Evolutionary conservation across 1,140 invertebrate species (phyloP), one percentile per base, ranked within the genome.

Genomic region (Nixonia krombeini): DNA sequence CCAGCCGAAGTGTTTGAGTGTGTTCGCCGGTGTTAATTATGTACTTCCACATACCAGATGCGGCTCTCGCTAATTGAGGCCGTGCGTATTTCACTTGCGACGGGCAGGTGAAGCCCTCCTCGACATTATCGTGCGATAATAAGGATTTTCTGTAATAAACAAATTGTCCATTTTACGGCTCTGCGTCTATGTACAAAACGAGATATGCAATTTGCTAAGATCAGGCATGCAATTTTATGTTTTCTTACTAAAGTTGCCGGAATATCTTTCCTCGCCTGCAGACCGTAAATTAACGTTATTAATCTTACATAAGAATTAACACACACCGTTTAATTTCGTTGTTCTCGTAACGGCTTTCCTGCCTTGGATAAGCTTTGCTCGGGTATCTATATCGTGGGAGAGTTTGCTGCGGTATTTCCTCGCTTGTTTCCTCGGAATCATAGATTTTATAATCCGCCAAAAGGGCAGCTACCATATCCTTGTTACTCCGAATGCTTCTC

Each of bases 1-100:
- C 94, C 59, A 96, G 82, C 9, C 94, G 80, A 12, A 96, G 75
- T 0, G 93, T 95, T 79, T 96, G 94, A 0, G 93, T 94, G 72
- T 95, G 93, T 50, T 94, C 91, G 0, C 90, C 92, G 0, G 93
- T 93, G 65, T 96, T 96, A 31, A 96, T 93, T 57, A 95, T 93
- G 68, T 91, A 94, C 71, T 95, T 95, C 94, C 94, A 95, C 57
- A 91, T 87, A 0, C 93, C 93, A 10, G 90, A 91, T 16, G 91
- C 93, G 1, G 92, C 92, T 59, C 91, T 87, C 0, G 93, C 94
- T 62, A 93, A 87, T 79, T 94, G 93, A 0, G 93, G 93, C 26
- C 91, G 85, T 0, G 92, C 93, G 73, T 94, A 94, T 61, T 92
- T 91, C n/a, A 94, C 90, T 26, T 90, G 89, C n/a, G 92, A 93